Evolutionary conservation across 53 echinoderm and acorn worm species (phyloP), one percentile per base, ranked within the genome.

Genomic region (Zoroaster sp.): DNA sequence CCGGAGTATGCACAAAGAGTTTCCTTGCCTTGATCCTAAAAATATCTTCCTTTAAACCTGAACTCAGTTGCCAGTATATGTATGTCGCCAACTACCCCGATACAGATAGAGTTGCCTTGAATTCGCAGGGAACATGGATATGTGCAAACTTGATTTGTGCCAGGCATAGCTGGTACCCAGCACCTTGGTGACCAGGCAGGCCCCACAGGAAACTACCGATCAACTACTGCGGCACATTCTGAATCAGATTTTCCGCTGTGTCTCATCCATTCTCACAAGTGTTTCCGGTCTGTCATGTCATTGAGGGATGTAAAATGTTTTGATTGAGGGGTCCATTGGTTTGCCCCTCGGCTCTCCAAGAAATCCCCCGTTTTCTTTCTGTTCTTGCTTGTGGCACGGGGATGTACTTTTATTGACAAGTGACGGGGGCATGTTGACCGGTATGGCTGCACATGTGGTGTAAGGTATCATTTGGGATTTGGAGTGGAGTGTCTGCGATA

Each of bases 201-300:
- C 33, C 20, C 35, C 85, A 85, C 69, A 69, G 85, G 85, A 85
- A 85, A 38, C 71, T 46, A 85, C 23, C 85, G 85, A 85, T 85
- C 85, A 85, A 69, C 85, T 71, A 49, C 25, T 21, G 71, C 20
- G 70, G 85, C 72, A 85, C 81, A 54, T 70, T 78, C 92, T 88
- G 88, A 88, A 88, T 88, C 88, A 88, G 88, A 66, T 55, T 88
- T 88, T 88, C 92, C 92, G 82, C 70, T 77, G 36, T 45, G 63
- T 88, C 82, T 92, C 87, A 88, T 78, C 88, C 88, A 88, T 92
- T 92, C 80, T 87, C 92, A 78, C 92, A 43, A 87, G 80, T 80
- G 78, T 82, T 88, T 92, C 92, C 88, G 81, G 92, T 35, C 71
- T 35, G 49, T 70, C 47, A 35, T 71, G 85, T 70, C 47, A 71